Evolutionary conservation across 2,113 vertebrate species (phyloP).

Genomic region (Coryphaenoides rupestris): DNA sequence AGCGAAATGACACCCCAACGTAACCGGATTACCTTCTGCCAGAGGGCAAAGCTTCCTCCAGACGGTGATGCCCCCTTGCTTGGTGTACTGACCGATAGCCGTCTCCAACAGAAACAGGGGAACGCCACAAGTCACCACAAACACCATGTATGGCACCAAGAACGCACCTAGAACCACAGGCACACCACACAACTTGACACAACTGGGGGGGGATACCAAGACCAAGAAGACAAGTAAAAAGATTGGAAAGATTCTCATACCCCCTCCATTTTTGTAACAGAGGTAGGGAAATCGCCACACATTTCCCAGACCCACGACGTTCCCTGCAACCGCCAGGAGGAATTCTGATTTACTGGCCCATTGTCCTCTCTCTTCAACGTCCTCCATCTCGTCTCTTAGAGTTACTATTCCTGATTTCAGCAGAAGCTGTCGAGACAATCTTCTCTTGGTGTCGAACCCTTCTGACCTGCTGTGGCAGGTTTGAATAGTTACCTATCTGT

Average conservation of each 20-base stretch:
- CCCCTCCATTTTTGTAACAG: slow-evolving; percentile 77
- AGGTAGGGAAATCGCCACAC: slow-evolving; percentile 77
- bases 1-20: not conserved
- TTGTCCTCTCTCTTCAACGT: slow-evolving; percentile 63
- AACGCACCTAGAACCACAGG: slow-evolving; percentile 62
- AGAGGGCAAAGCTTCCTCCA: slow-evolving; percentile 72
- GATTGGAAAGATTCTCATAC: slow-evolving; percentile 42
- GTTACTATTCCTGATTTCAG: not conserved
- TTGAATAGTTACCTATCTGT: not conserved
- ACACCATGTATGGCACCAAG: slow-evolving; percentile 71
- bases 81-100: slow-evolving; percentile 66
- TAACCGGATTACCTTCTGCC: slow-evolving; percentile 55
- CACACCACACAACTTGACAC: not conserved
- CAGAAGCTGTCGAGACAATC: no score
- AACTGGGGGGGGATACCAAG: not conserved
- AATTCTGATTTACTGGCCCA: slow-evolving; percentile 70
- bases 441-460: no score
- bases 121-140: slow-evolving; percentile 66
- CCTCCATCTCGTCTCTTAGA: not conserved
- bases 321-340: slow-evolving; percentile 69
- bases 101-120: slow-evolving; percentile 73
- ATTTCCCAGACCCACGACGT: slow-evolving; percentile 71
- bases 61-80: slow-evolving; percentile 67
- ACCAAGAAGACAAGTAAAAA: no score
- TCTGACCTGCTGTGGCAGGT: no score